Evolutionary conservation across 2,888 invertebrate genomes (phyloP), one percentile per base, ranked within the genome.

Genomic region (Hyppa rectilinea): DNA sequence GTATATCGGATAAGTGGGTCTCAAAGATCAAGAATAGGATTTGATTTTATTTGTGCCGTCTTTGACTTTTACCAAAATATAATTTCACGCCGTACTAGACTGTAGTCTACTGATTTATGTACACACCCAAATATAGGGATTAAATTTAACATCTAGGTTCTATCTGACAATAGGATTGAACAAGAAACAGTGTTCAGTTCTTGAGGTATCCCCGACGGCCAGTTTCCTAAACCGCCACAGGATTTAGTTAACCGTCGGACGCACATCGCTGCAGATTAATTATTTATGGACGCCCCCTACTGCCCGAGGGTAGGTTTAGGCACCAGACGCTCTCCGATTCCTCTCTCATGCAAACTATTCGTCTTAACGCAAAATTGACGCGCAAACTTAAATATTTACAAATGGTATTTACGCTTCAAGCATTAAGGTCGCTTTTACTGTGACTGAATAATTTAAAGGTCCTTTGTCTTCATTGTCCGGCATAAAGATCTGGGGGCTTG

Each of bases 401-500:
- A 93, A 92, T 93, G 87, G 90, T 87, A 87, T 91, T 91, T 92
- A 91, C 90, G 80, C 67, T 78, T 81, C 68, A 84, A 87, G 89
- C 87, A 89, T 92, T 94, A 95, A 92, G 93, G 95, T 95, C 83
- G 92, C 85, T 90, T 94, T 95, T 95, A 87, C 91, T 86, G 85
- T 90, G 92, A 86, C 85, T 93, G 92, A 94, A 95, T 95, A 92
- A 95, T 95, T 95, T 92, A 95, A 90, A 88, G 88, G 89, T 91
- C 95, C 94, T 95, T 95, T 95, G 95, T 95, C 94, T 95, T 92
- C 91, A 91, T 92, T 92, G 94, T 94, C 94, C 94, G 91, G 91
- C 85, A 87, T 88, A 92, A 93, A 93, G 94, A 94, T 95, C 92
- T 92, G 82, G 91, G 94, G 95, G 92, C 87, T 94, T 93, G 93